Evolutionary conservation across 2,888 invertebrate species (phyloP), one percentile per base, ranked within the genome.

Genomic region (Hirtodrosophila cameraria): DNA sequence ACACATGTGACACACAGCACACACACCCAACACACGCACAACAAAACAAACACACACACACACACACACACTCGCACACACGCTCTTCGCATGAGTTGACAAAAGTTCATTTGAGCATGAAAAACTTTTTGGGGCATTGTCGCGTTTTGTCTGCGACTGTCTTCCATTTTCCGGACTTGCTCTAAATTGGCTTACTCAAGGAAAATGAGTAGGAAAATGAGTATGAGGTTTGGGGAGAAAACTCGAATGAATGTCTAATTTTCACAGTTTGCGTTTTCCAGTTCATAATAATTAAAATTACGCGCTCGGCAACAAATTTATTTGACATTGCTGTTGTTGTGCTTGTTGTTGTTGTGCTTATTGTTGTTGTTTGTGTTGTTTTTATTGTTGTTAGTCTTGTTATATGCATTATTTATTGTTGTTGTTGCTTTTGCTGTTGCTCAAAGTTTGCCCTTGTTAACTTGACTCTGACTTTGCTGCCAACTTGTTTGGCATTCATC

Each of bases 401-500:
- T 75, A 54, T 77, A 72, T 81, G 72, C 69, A 64, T 75, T 78
- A 81, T 81, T 81, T 78, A 81, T 46, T 28, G 50, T 59, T 71
- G 52, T 75, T 61, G 39, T 30, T 46, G 54, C 16, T 43, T 11
- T 20, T 50, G 58, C 38, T 78, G 39, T 49, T 58, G 36, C 58
- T 42, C 57, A 78, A 79, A 73, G 79, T 73, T 79, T 70, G 73
- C 58, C 79, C 79, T 82, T 79, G 66, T 63, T n/a, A 45, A 59
- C 60, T 71, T 75, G 52, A 50, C 55, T 42, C 58, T 61, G 67
- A 61, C 69, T 75, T 81, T 65, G 55, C 64, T 71, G 78, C 65
- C 82, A 78, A 78, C 66, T 81, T 81, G 60, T 74, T 65, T 83
- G 75, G 75, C 80, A 83, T 80, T 83, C 83, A 80, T 80, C 83